Percentiles rank a stretch among this genome's conserved stretches.
Evolutionary conservation across 2,888 invertebrate species (phyloP).

Genomic region (Colostygia pectinataria): DNA sequence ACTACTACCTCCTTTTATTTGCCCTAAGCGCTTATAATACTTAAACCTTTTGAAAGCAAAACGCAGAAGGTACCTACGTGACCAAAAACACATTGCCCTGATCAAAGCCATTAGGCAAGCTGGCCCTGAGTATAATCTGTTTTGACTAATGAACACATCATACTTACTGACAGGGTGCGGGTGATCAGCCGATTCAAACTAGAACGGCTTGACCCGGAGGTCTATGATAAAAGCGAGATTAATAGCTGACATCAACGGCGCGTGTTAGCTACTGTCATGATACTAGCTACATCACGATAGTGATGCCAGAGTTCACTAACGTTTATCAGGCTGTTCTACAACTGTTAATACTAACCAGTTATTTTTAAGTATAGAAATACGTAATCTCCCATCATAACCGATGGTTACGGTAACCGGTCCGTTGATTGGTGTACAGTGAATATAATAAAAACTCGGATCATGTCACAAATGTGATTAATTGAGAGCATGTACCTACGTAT

Average conservation of each 20-base stretch:
- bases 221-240: conserved; percentile 26
- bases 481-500: background rate
- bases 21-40: too few species aligned
- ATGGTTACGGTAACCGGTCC: background rate
- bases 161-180: conserved; percentile 49
- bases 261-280: conserved; percentile 25
- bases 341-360: background rate
- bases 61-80: too few species aligned
- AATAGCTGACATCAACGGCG: conserved; percentile 21
- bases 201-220: conserved; percentile 45
- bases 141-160: conserved; percentile 26
- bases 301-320: background rate
- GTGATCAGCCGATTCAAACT: conserved; percentile 51
- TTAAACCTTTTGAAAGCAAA: too few species aligned
- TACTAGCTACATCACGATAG: conserved; percentile 20
- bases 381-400: background rate
- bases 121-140: conserved; percentile 25
- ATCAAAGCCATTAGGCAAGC: background rate
- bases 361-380: too few species aligned
- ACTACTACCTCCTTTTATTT: too few species aligned
- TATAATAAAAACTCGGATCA: background rate
- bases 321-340: background rate
- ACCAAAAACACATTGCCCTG: too few species aligned
- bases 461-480: conserved; percentile 12
- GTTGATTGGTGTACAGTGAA: conserved; percentile 1